Evolutionary conservation across 1,140 invertebrate genomes (phyloP).

Genomic region (Sitodiplosis mosellana): DNA sequence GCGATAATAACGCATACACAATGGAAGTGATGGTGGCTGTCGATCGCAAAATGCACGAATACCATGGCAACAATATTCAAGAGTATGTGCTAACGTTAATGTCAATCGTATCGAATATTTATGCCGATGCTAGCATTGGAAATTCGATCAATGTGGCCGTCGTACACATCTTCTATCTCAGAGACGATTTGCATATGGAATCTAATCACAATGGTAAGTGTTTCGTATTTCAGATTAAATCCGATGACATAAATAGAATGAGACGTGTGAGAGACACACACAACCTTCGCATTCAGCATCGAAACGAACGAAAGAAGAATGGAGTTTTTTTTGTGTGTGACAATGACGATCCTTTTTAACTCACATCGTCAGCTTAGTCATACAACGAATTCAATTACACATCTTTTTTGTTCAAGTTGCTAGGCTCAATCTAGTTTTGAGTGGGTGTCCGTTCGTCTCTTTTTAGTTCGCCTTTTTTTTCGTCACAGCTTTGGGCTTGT

Average conservation of each 20-base stretch:
- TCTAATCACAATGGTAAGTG: slow-evolving; percentile 9
- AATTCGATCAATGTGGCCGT: slow-evolving; percentile 62
- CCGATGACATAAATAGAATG: no score
- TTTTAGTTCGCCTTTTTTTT: neutral
- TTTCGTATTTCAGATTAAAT: neutral
- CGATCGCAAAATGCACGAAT: slow-evolving; percentile 56
- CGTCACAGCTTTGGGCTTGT: neutral
- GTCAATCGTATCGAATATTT: slow-evolving; percentile 46
- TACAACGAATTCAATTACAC: no score
- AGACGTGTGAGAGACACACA: no score
- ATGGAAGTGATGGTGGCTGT: slow-evolving; percentile 66
- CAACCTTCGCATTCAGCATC: no score
- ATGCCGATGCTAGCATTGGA: slow-evolving; percentile 61
- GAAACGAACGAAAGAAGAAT: neutral
- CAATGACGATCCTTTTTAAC: neutral
- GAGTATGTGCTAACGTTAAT: slow-evolving; percentile 63
- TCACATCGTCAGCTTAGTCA: no score
- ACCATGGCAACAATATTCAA: slow-evolving; percentile 34
- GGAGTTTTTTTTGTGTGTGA: neutral
- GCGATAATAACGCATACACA: slow-evolving; percentile 36
- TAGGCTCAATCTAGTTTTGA: no score
- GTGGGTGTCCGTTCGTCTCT: neutral
- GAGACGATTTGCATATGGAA: slow-evolving; percentile 26
- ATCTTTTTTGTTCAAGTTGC: no score
- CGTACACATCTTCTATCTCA: slow-evolving; percentile 42